These are phyloP conservation scores for Australoheros facetus DNA, from an alignment of 2,797 vertebrate species.

Conservation along the genomic window DNA sequence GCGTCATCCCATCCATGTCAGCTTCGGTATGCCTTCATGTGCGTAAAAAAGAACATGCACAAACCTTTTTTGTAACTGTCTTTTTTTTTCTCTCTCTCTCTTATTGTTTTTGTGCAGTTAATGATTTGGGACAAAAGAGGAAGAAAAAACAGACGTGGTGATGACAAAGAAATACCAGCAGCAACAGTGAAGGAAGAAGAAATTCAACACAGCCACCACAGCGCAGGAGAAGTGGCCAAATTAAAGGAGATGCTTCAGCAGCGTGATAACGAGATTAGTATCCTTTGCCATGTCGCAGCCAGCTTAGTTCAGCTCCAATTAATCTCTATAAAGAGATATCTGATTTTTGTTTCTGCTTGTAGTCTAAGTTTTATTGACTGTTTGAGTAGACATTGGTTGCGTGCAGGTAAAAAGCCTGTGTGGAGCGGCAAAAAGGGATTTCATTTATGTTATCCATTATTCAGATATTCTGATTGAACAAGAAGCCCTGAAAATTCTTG, in stretches of 20 bases:
- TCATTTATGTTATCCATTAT: not conserved
- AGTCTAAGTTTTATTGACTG: not conserved
- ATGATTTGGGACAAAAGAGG: slow-evolving; percentile 55
- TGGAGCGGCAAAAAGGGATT: not conserved
- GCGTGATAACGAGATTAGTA: slow-evolving; percentile 92
- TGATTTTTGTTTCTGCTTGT: not conserved
- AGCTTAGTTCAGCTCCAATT: not conserved
- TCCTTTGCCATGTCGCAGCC: slow-evolving; percentile 78
- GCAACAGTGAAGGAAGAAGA: not conserved
- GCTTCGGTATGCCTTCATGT: no score
- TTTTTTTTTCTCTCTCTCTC: not conserved
- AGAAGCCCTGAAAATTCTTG: not conserved
- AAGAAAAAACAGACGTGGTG: not conserved
- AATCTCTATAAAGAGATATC: not conserved
- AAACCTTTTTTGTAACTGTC: not conserved
- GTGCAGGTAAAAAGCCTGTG: not conserved
- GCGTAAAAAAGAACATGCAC: not conserved
- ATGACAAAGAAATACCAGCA: slow-evolving; percentile 19
- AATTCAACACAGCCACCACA: slow-evolving; percentile 1
- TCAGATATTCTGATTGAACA: not conserved
- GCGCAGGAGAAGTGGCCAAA: slow-evolving; percentile 67
- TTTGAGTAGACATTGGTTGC: not conserved
- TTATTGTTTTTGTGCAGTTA: slow-evolving; percentile 39
- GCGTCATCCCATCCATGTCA: not conserved
- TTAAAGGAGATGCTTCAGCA: slow-evolving; percentile 85